A percentile compares a stretch with the other conserved stretches of the same genome.
These are phyloP conservation scores for Crioceris asparagi DNA, from an alignment of 2,888 invertebrate species.

Conservation along the genomic window DNA sequence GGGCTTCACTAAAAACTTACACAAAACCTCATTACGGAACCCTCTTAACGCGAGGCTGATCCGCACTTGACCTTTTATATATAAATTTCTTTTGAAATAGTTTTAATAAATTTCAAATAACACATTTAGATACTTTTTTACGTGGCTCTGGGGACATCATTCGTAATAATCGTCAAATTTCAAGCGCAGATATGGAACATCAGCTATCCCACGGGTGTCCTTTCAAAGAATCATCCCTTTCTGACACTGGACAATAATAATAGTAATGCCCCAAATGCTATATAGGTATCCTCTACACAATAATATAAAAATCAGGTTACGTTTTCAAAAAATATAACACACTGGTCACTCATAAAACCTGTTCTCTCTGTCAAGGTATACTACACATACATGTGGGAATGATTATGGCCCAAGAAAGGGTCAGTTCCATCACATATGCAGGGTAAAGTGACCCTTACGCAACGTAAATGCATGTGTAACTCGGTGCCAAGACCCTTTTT, in stretches of 20 bases:
- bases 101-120: too few species aligned
- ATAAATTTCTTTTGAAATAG: too few species aligned
- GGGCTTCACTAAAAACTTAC: too few species aligned
- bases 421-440: conserved; percentile 22
- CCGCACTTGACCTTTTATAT: too few species aligned
- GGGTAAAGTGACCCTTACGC: conserved; percentile 16
- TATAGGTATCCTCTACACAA: conserved; percentile 11
- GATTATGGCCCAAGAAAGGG: conserved; percentile 29
- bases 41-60: too few species aligned
- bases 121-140: too few species aligned
- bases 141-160: too few species aligned
- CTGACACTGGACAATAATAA: conserved; percentile 11
- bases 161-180: too few species aligned
- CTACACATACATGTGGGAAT: conserved; percentile 23
- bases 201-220: conserved; percentile 4
- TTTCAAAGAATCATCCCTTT: conserved; percentile 12
- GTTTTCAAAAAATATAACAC: conserved; percentile 16
- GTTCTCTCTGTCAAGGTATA: conserved; percentile 21
- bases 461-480: too few species aligned
- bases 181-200: too few species aligned
- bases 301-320: conserved; percentile 18
- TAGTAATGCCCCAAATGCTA: too few species aligned
- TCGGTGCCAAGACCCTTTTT: conserved; percentile 22
- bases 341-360: conserved; percentile 32
- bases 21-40: too few species aligned